A percentile compares a stretch with the other conserved stretches of the same genome.
These are phyloP conservation scores for Tanaodytes sp. DNA, from an alignment of 2,888 invertebrate genomes.

Conservation along the genomic window DNA sequence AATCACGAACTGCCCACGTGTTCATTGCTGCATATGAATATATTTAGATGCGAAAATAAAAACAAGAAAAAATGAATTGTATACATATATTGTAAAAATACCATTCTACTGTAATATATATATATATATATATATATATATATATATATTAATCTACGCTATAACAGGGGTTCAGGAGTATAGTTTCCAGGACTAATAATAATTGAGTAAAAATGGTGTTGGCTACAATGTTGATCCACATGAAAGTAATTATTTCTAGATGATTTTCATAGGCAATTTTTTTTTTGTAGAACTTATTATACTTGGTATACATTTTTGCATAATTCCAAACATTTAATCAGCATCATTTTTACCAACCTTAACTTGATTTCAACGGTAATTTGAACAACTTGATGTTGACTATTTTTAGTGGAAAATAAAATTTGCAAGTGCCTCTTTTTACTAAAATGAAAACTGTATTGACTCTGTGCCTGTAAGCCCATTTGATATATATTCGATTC, in stretches of 20 bases:
- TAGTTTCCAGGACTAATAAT: conserved; percentile 2
- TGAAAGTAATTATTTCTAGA: too few species aligned
- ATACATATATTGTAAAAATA: conserved; percentile 52
- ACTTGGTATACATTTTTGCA: too few species aligned
- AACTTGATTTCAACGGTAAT: conserved; percentile 9
- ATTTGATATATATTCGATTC: not conserved
- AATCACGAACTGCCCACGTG: conserved; percentile 71
- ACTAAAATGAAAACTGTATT: not conserved
- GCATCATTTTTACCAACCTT: conserved; percentile 19
- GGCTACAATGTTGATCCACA: not conserved
- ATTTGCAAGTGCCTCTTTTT: conserved; percentile 36
- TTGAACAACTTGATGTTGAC: conserved; percentile 21
- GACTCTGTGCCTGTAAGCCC: conserved; percentile 9
- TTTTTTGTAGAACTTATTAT: too few species aligned
- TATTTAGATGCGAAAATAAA: conserved; percentile 15
- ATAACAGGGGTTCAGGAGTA: conserved; percentile 19
- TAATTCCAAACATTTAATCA: too few species aligned
- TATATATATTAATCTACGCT: too few species aligned
- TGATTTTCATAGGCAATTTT: too few species aligned
- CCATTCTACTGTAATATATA: conserved; percentile 45
- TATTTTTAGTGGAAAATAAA: conserved; percentile 17
- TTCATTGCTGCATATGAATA: conserved; percentile 64
- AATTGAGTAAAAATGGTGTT: conserved; percentile 19
- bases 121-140: conserved; percentile 2
- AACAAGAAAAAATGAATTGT: conserved; percentile 35